Conservation (phyloP, 2,113 vertebrate genomes). For the Campylorhamphus procurvoides region DNA sequence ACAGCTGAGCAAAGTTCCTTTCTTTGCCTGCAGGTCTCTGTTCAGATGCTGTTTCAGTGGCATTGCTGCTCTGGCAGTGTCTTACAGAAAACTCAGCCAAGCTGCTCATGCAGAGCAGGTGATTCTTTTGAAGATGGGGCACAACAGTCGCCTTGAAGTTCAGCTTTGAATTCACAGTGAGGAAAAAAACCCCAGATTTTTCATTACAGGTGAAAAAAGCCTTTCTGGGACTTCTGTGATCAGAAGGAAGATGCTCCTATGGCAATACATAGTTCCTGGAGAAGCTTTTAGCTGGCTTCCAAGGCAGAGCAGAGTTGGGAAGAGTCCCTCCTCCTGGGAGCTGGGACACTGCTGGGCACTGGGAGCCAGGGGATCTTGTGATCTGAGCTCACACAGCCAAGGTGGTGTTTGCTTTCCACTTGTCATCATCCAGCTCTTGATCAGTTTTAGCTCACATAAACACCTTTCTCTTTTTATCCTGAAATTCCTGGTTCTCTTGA, state of each 20-base stretch:
- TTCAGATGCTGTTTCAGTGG: neutral
- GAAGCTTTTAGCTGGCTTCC: conserved; percentile 23
- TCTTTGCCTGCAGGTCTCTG: neutral
- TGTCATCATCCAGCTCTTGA: neutral
- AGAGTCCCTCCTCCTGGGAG: conserved; percentile 3
- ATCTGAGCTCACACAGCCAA: neutral
- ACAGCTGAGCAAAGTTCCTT: neutral
- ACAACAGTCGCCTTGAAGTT: neutral
- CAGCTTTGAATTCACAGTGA: neutral
- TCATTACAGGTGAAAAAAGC: neutral
- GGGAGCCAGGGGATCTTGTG: neutral
- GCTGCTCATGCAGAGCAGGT: neutral
- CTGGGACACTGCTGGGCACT: conserved; percentile 25
- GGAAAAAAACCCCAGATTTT: neutral
- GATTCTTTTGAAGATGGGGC: neutral
- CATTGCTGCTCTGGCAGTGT: neutral
- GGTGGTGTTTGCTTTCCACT: neutral
- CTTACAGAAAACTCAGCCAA: neutral
- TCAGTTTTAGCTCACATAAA: neutral
- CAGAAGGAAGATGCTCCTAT: neutral
- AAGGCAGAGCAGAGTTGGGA: neutral
- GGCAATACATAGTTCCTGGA: neutral
- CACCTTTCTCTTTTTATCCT: neutral
- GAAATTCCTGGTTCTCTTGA: neutral
- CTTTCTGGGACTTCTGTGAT: neutral